A percentile compares a stretch with the other conserved stretches of the same genome.
These are phyloP conservation scores for Pagetopsis macropterus DNA, from an alignment of 2,797 vertebrate species.

Conservation along the genomic window DNA sequence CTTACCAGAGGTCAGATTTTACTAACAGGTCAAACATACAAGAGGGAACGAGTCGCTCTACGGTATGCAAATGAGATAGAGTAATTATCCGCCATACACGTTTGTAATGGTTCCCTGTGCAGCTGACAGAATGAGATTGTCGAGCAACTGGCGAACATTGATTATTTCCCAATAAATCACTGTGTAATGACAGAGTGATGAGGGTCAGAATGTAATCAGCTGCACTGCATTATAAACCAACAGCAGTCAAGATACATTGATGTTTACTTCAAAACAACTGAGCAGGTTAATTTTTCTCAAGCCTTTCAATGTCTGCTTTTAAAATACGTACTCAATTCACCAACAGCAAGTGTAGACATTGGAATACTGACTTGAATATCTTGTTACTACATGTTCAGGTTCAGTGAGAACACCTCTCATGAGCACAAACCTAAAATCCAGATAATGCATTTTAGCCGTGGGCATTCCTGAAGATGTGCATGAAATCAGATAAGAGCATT, in stretches of 20 bases:
- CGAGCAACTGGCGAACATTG: slow-evolving; percentile 28
- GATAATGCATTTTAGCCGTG: neutral
- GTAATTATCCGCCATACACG: slow-evolving; percentile 30
- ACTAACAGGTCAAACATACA: slow-evolving; percentile 56
- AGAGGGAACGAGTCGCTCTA: slow-evolving; percentile 18
- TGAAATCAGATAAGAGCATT: slow-evolving; percentile 6
- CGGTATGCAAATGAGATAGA: slow-evolving; percentile 30
- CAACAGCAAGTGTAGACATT: neutral
- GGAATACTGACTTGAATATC: neutral
- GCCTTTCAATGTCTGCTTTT: slow-evolving; percentile 32
- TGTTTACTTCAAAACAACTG: slow-evolving; percentile 38
- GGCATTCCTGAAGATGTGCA: neutral
- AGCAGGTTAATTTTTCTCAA: slow-evolving; percentile 33
- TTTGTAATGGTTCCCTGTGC: slow-evolving; percentile 7
- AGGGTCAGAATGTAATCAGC: slow-evolving; percentile 58
- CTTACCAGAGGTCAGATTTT: slow-evolving; percentile 49
- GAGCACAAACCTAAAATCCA: slow-evolving; percentile 7
- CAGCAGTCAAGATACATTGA: slow-evolving; percentile 38
- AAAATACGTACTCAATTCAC: slow-evolving; percentile 17
- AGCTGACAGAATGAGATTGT: slow-evolving; percentile 20
- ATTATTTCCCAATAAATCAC: slow-evolving; percentile 59
- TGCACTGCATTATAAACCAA: slow-evolving; percentile 38
- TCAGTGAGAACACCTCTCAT: neutral
- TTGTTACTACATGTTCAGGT: slow-evolving; percentile 25
- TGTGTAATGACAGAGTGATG: slow-evolving; percentile 51